Percentiles rank a stretch among this genome's conserved stretches.
Evolutionary conservation across 2,888 invertebrate genomes (phyloP).

Genomic region (Polyommatus iphigenia): DNA sequence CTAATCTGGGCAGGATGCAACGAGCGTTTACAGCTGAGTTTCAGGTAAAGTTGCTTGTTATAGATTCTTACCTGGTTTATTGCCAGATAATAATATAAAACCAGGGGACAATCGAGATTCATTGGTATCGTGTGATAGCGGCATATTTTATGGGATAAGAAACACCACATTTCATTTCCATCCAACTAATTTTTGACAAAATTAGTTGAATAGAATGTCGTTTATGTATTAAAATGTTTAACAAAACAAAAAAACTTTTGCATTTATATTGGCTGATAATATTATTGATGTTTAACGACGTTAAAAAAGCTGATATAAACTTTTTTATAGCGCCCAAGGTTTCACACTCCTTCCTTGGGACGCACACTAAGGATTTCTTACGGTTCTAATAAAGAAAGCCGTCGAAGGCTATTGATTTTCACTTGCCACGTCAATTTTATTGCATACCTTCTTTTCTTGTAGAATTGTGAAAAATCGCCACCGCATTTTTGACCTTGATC

Average conservation of each 20-base stretch:
- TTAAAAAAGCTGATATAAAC: no score
- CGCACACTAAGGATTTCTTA: slow-evolving; percentile 44
- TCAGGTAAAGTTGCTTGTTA: background rate
- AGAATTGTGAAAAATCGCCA: background rate
- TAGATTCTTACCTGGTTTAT: background rate
- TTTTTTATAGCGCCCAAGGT: background rate
- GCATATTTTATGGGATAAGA: no score
- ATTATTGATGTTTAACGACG: no score
- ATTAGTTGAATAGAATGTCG: no score
- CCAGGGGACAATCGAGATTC: no score
- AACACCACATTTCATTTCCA: no score
- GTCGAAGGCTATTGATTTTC: slow-evolving; percentile 52
- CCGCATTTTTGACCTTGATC: slow-evolving; percentile 1
- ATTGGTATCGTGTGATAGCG: no score
- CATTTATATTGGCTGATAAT: no score
- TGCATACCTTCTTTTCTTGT: slow-evolving; percentile 39
- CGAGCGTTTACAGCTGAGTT: background rate
- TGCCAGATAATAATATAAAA: no score
- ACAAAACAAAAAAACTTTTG: no score
- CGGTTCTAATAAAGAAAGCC: slow-evolving; percentile 45
- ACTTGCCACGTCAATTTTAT: slow-evolving; percentile 46
- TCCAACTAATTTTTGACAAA: no score
- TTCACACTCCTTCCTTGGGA: slow-evolving; percentile 27
- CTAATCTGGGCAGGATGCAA: background rate
- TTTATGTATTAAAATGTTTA: no score